phyloP scores from a whole-genome alignment of 2,888 invertebrate genomes.

The Liopterus haemorrhoidalis region DNA sequence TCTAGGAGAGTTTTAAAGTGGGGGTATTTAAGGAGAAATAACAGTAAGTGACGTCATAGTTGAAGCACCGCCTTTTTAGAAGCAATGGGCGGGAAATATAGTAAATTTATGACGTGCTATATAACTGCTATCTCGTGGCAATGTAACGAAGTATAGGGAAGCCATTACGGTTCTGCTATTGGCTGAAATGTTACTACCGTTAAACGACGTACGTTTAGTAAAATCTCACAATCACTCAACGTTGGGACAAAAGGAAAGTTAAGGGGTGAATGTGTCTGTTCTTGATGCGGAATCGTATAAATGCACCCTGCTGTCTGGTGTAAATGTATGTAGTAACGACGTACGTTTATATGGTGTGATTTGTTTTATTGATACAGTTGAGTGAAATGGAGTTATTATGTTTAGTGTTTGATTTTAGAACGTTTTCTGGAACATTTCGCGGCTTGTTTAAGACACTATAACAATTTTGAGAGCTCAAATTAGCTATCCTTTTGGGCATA shows the following conservation, averaged over 20 bases:
- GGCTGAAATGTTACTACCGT: slow-evolving; percentile 41
- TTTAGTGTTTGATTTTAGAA: slow-evolving; percentile 8
- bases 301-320: slow-evolving; percentile 37
- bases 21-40: slow-evolving; percentile 37
- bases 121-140: slow-evolving; percentile 54
- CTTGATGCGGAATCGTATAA: slow-evolving; percentile 13
- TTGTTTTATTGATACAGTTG: slow-evolving; percentile 1
- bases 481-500: slow-evolving; percentile 32
- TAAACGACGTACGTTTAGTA: slow-evolving; percentile 9
- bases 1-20: slow-evolving; percentile 13
- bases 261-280: slow-evolving; percentile 29
- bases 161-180: slow-evolving; percentile 57
- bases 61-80: slow-evolving; percentile 51
- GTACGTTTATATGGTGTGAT: slow-evolving; percentile 30
- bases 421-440: slow-evolving; percentile 37
- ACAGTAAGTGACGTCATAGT: slow-evolving; percentile 45
- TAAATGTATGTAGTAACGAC: slow-evolving; percentile 40
- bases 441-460: slow-evolving; percentile 45
- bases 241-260: no score
- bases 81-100: slow-evolving; percentile 56
- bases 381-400: slow-evolving; percentile 8
- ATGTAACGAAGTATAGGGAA: slow-evolving; percentile 49
- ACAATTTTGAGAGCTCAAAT: slow-evolving; percentile 33
- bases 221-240: slow-evolving; percentile 35
- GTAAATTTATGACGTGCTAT: slow-evolving; percentile 50